These are phyloP conservation scores for Coelinius sp. DNA, from an alignment of 2,888 invertebrate species.

Conservation along the genomic window DNA sequence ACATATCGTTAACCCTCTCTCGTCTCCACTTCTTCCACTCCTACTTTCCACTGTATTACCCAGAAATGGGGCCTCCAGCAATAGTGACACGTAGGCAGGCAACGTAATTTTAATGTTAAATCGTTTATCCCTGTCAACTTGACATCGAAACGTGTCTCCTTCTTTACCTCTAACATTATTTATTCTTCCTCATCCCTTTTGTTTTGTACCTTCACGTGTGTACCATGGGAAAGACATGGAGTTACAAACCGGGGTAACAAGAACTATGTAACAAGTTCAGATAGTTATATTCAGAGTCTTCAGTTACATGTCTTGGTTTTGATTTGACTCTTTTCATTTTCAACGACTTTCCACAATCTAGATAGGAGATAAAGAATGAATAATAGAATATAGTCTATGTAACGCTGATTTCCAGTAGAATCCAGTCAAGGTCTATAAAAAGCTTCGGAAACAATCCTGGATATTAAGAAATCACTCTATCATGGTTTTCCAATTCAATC, in stretches of 20 bases:
- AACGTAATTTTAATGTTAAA: conserved; percentile 36
- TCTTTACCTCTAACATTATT: conserved; percentile 28
- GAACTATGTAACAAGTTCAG: conserved; percentile 18
- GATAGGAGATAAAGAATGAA: neutral
- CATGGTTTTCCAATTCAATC: no score
- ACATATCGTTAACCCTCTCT: conserved; percentile 5
- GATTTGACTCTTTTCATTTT: conserved; percentile 5
- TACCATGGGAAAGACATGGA: conserved; percentile 9
- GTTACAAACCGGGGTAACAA: conserved; percentile 15
- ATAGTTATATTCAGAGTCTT: neutral
- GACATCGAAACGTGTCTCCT: conserved; percentile 31
- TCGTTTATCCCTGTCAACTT: conserved; percentile 32
- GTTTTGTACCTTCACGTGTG: conserved; percentile 23
- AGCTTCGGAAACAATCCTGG: no score
- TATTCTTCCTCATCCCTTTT: conserved; percentile 19
- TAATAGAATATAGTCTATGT: no score
- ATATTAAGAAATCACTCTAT: no score
- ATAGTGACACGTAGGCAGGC: conserved; percentile 28
- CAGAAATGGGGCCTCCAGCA: conserved; percentile 11
- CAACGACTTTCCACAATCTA: neutral
- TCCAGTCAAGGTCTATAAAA: no score
- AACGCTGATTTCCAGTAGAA: no score
- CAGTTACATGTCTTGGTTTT: neutral
- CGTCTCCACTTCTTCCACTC: neutral
- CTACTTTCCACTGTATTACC: conserved; percentile 15